Base-by-base conservation (phyloP, 2,797 vertebrate genomes). In the Silurus lanzhouensis region DNA sequence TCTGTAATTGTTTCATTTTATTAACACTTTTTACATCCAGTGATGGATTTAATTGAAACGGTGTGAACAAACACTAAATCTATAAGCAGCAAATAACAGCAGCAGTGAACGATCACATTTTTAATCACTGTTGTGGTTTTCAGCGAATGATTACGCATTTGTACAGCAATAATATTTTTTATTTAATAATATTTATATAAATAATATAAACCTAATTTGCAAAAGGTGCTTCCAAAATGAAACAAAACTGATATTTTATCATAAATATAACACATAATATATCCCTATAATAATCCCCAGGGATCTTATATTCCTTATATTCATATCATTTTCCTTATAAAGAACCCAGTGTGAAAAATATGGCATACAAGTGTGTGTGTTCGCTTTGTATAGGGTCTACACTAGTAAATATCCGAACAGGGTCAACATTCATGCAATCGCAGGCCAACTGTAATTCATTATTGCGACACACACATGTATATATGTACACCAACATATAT, bases 391-490 rank as follows among this genome's bases (percentile, higher is more conserved):
- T 20, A n/a, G 20, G 38, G 58, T 12, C n/a, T 77, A 38, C 6
- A 52, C 6, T 52, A 7, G 10, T 52, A 63, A 22, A 72, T 72
- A 46, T 63, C 27, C 74, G 31, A 88, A 90, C 83, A 87, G 0
- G 88, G 91, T 90, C 93, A 92, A 92, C 91, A 92, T 94, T 95
- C 93, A 92, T 48, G 19, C 27, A 68, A 4, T 81, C 48, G 27
- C 70, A 52, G 55, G 63, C 71, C 64, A 83, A 57, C 48, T 75
- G 63, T 76, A 83, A 90, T 60, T 85, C 89, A 78, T 46, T 46
- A 74, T 75, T 46, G 75, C 25, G 38, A 44, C 20, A 79, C 38
- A 81, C 48, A 57, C 27, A 57, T 60, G 72, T 7, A 57, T 44
- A 57, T 25, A 60, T 61, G 20, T 10, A 19, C 25, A 81, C 25